phyloP scores from a whole-genome alignment of 2,888 invertebrate species.

The Proisotoma minuta region DNA sequence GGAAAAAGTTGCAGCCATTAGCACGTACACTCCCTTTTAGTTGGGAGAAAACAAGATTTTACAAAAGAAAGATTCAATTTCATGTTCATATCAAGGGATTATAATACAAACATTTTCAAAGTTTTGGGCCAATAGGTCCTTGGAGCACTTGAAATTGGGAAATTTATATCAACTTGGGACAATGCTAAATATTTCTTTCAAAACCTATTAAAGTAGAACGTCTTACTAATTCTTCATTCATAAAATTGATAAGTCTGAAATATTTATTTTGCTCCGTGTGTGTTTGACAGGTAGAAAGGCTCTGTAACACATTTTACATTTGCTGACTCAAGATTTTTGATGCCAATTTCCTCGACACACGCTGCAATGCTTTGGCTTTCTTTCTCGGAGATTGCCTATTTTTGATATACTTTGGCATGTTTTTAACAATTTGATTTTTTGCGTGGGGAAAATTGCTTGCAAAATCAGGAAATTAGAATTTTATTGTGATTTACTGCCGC shows the following conservation, averaged over 20 bases:
- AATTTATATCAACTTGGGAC: too few species aligned
- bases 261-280: neutral
- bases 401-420: too few species aligned
- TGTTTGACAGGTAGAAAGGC: neutral
- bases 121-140: neutral
- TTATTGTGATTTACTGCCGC: too few species aligned
- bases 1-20: constrained; percentile 15
- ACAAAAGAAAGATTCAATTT: neutral
- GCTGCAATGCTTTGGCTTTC: too few species aligned
- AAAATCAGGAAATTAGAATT: too few species aligned
- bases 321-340: neutral
- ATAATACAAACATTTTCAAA: neutral
- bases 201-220: too few species aligned
- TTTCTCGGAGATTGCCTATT: too few species aligned
- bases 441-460: too few species aligned
- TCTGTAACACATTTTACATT: neutral
- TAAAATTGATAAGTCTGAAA: neutral
- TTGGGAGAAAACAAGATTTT: neutral
- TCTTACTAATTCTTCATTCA: neutral
- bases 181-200: too few species aligned
- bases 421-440: too few species aligned
- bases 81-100: neutral
- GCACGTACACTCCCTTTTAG: constrained; percentile 2
- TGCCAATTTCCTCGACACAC: constrained; percentile 6
- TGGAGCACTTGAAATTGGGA: neutral